Conservation (phyloP, 2,797 vertebrate genomes). For the Xiphophorus birchmanni region DNA sequence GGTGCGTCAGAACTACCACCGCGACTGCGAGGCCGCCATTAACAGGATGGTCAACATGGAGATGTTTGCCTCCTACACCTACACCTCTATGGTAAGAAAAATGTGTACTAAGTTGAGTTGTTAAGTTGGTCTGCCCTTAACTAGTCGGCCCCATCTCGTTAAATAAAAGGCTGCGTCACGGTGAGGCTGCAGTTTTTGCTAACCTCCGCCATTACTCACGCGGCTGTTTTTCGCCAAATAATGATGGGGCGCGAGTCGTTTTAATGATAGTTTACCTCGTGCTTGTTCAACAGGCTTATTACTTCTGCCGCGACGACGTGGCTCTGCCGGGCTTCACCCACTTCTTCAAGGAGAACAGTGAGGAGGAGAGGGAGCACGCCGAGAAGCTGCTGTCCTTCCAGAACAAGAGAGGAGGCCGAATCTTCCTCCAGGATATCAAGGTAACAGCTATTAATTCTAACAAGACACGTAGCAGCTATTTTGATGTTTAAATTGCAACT, state of each 20-base stretch:
- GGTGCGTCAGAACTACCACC: constrained; percentile 87
- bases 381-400: constrained; percentile 81
- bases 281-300: constrained; percentile 66
- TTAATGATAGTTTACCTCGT: constrained; percentile 23
- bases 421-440: constrained; percentile 80
- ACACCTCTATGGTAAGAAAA: constrained; percentile 74
- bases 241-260: background rate
- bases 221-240: background rate
- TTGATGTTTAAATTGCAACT: too few relatives aligned
- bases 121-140: background rate
- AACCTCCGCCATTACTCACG: constrained; percentile 15
- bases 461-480: accelerated
- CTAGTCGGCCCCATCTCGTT: background rate
- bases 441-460: constrained; percentile 32
- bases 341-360: constrained; percentile 82
- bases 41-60: constrained; percentile 88
- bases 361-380: constrained; percentile 78
- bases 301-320: constrained; percentile 82
- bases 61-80: constrained; percentile 83
- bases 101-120: background rate
- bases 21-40: constrained; percentile 85
- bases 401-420: constrained; percentile 80
- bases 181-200: background rate
- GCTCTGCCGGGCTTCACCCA: constrained; percentile 81
- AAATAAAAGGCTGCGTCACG: constrained; percentile 38